These are phyloP conservation scores for Aphelenchoides bicaudatus DNA, from an alignment of 2,888 invertebrate genomes.

Conservation along the genomic window DNA sequence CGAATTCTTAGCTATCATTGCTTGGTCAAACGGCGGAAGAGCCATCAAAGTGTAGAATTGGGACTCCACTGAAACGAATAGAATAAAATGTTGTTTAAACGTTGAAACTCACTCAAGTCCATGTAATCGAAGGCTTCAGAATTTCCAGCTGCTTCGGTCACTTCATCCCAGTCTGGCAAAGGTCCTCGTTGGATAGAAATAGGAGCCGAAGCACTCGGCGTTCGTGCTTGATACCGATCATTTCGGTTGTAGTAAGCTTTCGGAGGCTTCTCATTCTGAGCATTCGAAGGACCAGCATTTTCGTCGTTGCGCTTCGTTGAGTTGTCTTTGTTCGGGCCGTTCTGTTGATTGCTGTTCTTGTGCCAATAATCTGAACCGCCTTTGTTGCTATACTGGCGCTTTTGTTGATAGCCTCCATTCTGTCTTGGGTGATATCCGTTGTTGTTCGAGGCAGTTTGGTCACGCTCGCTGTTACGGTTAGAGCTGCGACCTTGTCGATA, in stretches of 20 bases:
- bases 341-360: slow-evolving; percentile 3
- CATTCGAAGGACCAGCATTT: slow-evolving; percentile 12
- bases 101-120: slow-evolving; percentile 60
- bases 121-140: slow-evolving; percentile 61
- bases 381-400: background rate
- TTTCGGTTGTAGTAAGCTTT: slow-evolving; percentile 31
- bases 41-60: slow-evolving; percentile 54
- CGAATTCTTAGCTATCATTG: slow-evolving; percentile 18
- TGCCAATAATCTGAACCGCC: slow-evolving; percentile 20
- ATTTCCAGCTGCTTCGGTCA: slow-evolving; percentile 34
- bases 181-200: slow-evolving; percentile 55
- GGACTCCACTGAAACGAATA: too few relatives aligned
- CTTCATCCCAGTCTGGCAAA: slow-evolving; percentile 59
- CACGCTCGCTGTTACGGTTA: slow-evolving; percentile 2
- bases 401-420: slow-evolving; percentile 1
- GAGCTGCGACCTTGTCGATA: too few relatives aligned
- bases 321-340: slow-evolving; percentile 11
- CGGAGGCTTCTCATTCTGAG: slow-evolving; percentile 16
- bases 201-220: slow-evolving; percentile 39
- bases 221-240: slow-evolving; percentile 31
- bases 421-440: slow-evolving; percentile 11
- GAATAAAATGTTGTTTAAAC: too few relatives aligned
- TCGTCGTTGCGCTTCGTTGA: slow-evolving; percentile 15
- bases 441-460: too few relatives aligned
- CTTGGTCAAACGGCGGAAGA: slow-evolving; percentile 54